These are phyloP conservation scores for Chesias legatella DNA, from an alignment of 2,888 invertebrate species.

Conservation along the genomic window DNA sequence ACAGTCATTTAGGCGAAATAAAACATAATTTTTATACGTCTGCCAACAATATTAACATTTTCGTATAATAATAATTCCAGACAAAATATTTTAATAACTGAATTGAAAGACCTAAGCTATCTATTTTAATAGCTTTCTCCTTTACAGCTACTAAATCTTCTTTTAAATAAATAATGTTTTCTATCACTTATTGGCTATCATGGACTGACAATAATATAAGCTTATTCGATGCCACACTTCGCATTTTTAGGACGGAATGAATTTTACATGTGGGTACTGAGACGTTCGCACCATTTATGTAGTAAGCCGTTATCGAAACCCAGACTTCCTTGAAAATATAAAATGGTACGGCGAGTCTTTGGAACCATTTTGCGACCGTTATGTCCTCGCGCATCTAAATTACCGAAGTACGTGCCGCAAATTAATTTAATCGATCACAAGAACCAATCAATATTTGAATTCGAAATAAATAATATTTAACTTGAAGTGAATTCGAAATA, in stretches of 20 bases:
- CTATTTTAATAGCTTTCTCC: too few relatives aligned
- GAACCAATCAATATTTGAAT: slow-evolving; percentile 6
- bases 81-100: too few relatives aligned
- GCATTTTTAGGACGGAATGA: neutral
- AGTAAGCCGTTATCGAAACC: slow-evolving; percentile 43
- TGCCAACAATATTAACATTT: too few relatives aligned
- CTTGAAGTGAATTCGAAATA: slow-evolving; percentile 1
- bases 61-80: too few relatives aligned
- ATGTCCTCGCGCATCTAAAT: slow-evolving; percentile 53
- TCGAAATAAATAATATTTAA: neutral
- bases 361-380: slow-evolving; percentile 58
- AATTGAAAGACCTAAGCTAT: too few relatives aligned
- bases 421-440: slow-evolving; percentile 41
- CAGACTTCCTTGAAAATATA: slow-evolving; percentile 53
- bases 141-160: too few relatives aligned
- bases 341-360: slow-evolving; percentile 51
- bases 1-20: too few relatives aligned
- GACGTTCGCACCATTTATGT: slow-evolving; percentile 27
- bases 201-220: neutral
- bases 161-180: too few relatives aligned
- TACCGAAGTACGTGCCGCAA: slow-evolving; percentile 53
- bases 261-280: neutral
- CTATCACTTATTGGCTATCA: too few relatives aligned
- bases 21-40: too few relatives aligned
- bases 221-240: neutral